Evolutionary conservation across 53 echinoderm and acorn worm species (phyloP).

Genomic region (Echinometra lucunter): DNA sequence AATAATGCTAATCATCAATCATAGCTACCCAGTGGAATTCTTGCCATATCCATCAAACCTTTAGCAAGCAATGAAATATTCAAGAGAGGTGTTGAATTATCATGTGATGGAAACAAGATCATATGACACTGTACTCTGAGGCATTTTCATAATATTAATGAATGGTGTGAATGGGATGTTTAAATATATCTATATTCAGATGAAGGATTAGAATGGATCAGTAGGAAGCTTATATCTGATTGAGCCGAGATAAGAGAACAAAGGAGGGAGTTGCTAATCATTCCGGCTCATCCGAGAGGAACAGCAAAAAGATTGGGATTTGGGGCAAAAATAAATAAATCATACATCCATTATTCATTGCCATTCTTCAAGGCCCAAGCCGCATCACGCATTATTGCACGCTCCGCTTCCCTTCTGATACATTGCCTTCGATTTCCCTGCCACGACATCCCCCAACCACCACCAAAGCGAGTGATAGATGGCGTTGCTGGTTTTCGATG

Average conservation of each 20-base stretch:
- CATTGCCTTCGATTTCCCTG: background rate
- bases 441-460: background rate
- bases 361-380: constrained; percentile 38
- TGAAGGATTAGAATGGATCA: background rate
- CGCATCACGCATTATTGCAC: constrained; percentile 44
- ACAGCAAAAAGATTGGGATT: background rate
- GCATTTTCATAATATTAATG: background rate
- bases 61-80: background rate
- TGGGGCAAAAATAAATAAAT: constrained; percentile 45
- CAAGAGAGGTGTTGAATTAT: background rate
- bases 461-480: constrained; percentile 20
- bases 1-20: constrained; percentile 13
- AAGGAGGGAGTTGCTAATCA: constrained; percentile 22
- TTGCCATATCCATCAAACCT: background rate
- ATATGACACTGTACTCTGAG: background rate
- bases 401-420: constrained; percentile 30
- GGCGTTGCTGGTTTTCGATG: background rate
- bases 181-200: background rate
- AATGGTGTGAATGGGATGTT: background rate
- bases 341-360: constrained; percentile 47
- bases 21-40: background rate
- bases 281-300: background rate
- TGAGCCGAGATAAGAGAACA: constrained; percentile 40
- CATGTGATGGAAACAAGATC: background rate
- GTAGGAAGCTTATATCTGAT: background rate